Evolutionary conservation across 2,888 invertebrate species (phyloP).

Genomic region (Dolichomitus sp.): DNA sequence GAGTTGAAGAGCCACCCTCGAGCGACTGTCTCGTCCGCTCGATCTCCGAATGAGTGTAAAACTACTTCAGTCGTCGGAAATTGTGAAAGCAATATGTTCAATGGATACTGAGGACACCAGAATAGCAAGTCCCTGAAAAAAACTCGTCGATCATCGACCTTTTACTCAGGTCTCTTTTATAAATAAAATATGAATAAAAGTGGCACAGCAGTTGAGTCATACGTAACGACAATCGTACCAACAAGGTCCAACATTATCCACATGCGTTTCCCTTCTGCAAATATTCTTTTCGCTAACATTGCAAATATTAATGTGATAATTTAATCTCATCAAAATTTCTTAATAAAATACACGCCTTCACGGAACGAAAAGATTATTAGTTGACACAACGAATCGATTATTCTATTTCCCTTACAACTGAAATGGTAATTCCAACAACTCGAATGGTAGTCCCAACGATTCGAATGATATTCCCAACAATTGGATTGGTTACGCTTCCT

Average conservation of each 20-base stretch:
- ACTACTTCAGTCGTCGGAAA: slow-evolving; percentile 25
- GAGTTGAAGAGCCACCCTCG: slow-evolving; percentile 24
- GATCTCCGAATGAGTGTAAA: slow-evolving; percentile 30
- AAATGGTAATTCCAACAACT: no score
- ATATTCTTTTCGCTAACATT: background rate
- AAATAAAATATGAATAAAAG: slow-evolving; percentile 17
- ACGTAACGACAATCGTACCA: background rate
- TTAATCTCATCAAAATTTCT: background rate
- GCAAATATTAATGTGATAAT: background rate
- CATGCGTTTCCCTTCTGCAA: background rate
- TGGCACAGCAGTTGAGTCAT: background rate
- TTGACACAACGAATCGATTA: no score
- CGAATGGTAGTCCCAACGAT: no score
- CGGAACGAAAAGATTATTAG: no score
- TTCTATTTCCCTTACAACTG: no score
- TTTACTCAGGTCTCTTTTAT: background rate
- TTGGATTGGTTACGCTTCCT: no score
- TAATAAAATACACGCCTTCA: no score
- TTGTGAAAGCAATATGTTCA: slow-evolving; percentile 36
- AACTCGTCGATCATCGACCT: slow-evolving; percentile 27
- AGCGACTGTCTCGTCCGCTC: background rate
- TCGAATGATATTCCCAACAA: no score
- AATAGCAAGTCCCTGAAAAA: slow-evolving; percentile 2
- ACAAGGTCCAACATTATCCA: background rate
- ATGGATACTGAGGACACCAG: background rate